Conservation (phyloP, 2,888 invertebrate species). For the Drosophila niveifrons region DNA sequence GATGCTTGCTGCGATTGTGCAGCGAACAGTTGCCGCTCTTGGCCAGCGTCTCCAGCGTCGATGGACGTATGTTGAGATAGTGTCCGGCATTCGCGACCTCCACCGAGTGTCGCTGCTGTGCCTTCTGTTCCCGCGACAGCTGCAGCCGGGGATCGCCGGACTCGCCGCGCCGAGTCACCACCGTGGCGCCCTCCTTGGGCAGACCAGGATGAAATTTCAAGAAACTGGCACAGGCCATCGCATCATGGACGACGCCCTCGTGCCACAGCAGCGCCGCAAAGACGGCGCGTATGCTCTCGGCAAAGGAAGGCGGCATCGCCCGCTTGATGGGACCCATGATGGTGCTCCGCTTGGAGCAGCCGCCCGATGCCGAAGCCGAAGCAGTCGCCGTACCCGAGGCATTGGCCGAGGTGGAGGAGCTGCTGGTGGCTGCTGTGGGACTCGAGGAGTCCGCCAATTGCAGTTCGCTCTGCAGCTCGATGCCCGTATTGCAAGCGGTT, state of each 20-base stretch:
- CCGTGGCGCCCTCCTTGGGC: conserved; percentile 92
- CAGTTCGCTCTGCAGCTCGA: conserved; percentile 59
- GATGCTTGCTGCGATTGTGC: conserved; percentile 89
- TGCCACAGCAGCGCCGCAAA: conserved; percentile 99
- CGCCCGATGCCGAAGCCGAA: conserved; percentile 13
- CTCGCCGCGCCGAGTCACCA: conserved; percentile 89
- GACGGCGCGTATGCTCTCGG: conserved; percentile 96
- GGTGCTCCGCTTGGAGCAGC: conserved; percentile 45
- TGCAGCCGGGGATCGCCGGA: conserved; percentile 82
- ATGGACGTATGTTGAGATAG: conserved; percentile 92
- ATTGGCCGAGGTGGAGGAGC: neutral
- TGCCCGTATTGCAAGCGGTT: conserved; percentile 28
- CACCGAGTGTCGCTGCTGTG: conserved; percentile 93
- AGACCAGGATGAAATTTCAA: conserved; percentile 96
- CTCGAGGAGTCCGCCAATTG: conserved; percentile 38
- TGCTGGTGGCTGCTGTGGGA: conserved; percentile 23
- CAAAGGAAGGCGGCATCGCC: conserved; percentile 96
- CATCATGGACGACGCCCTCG: conserved; percentile 98
- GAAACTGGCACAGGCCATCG: conserved; percentile 98
- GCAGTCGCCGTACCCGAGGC: conserved; percentile 77
- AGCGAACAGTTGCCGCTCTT: conserved; percentile 92
- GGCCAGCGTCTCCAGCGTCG: conserved; percentile 91
- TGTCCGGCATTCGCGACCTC: conserved; percentile 91
- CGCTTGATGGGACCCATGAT: conserved; percentile 88
- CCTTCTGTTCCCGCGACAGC: conserved; percentile 87